These are phyloP conservation scores for Diloba caeruleocephala DNA, from an alignment of 2,888 invertebrate species.

Conservation along the genomic window DNA sequence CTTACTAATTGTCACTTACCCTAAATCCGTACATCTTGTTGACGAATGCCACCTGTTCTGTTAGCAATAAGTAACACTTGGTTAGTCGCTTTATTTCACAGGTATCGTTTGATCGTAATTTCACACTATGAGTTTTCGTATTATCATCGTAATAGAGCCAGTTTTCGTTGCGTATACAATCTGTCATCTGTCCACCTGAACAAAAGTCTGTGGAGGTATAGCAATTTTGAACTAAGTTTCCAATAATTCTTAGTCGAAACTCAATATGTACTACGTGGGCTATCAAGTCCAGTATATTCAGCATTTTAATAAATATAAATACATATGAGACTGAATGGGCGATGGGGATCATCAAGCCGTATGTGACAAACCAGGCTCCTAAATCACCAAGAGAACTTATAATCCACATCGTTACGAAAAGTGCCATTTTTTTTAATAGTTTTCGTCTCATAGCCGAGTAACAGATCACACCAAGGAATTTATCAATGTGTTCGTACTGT, in stretches of 20 bases:
- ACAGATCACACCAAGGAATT: slow-evolving; percentile 60
- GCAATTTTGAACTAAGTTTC: slow-evolving; percentile 61
- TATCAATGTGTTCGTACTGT: slow-evolving; percentile 70
- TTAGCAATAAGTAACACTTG: slow-evolving; percentile 73
- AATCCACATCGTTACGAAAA: slow-evolving; percentile 65
- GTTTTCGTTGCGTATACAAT: slow-evolving; percentile 59
- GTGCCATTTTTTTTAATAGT: slow-evolving; percentile 56
- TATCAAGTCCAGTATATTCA: slow-evolving; percentile 72
- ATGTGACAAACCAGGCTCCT: slow-evolving; percentile 65
- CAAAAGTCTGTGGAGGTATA: slow-evolving; percentile 50
- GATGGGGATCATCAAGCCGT: slow-evolving; percentile 60
- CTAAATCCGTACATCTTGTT: slow-evolving; percentile 77
- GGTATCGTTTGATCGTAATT: slow-evolving; percentile 32
- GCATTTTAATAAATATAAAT: slow-evolving; percentile 74
- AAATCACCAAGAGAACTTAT: slow-evolving; percentile 64
- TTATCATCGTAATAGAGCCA: slow-evolving; percentile 60
- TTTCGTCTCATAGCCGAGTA: slow-evolving; percentile 58
- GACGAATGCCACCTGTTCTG: slow-evolving; percentile 74
- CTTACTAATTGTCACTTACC: slow-evolving; percentile 60
- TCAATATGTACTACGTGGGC: slow-evolving; percentile 72
- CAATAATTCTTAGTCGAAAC: slow-evolving; percentile 66
- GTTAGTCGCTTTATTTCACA: slow-evolving; percentile 63
- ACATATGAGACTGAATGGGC: slow-evolving; percentile 65
- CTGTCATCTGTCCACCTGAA: slow-evolving; percentile 42
- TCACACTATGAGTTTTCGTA: slow-evolving; percentile 5